A percentile compares a stretch with the other conserved stretches of the same genome.
phyloP scores from a whole-genome alignment of 2,888 invertebrate species.

The Nemurella pictetii region DNA sequence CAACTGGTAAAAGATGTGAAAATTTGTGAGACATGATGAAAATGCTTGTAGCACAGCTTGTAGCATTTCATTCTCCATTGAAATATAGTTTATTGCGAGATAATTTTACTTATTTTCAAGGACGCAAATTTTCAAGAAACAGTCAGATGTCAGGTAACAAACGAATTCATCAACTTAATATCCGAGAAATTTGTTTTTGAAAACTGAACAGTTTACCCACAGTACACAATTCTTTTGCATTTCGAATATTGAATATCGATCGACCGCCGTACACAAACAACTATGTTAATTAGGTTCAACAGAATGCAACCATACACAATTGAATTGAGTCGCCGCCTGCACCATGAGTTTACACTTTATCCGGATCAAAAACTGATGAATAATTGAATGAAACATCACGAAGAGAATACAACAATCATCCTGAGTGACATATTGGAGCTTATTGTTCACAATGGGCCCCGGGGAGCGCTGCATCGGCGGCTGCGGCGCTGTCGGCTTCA shows the following conservation, averaged over 20 bases:
- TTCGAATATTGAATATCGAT: not conserved
- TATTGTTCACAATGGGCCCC: not conserved
- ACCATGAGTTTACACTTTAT: not conserved
- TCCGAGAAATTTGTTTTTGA: too few relatives aligned
- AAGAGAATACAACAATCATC: not conserved
- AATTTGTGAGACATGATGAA: too few relatives aligned
- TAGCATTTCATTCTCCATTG: too few relatives aligned
- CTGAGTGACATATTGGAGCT: conserved; percentile 4
- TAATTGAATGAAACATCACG: not conserved
- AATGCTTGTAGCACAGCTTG: too few relatives aligned
- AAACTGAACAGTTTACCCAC: too few relatives aligned
- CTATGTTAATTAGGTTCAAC: not conserved
- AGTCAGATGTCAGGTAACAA: too few relatives aligned
- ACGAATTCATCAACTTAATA: too few relatives aligned
- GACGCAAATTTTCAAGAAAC: too few relatives aligned
- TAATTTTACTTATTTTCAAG: too few relatives aligned
- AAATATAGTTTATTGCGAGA: too few relatives aligned
- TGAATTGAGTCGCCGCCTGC: not conserved
- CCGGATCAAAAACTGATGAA: not conserved
- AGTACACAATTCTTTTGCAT: not conserved
- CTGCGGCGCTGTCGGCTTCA: not conserved
- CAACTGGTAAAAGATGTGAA: too few relatives aligned
- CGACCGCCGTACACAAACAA: not conserved
- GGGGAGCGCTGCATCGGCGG: not conserved
- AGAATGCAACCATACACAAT: not conserved